Percentiles rank a stretch among this genome's conserved stretches.
Conservation (phyloP, 2,888 invertebrate genomes). For the Volucella bombylans region DNA sequence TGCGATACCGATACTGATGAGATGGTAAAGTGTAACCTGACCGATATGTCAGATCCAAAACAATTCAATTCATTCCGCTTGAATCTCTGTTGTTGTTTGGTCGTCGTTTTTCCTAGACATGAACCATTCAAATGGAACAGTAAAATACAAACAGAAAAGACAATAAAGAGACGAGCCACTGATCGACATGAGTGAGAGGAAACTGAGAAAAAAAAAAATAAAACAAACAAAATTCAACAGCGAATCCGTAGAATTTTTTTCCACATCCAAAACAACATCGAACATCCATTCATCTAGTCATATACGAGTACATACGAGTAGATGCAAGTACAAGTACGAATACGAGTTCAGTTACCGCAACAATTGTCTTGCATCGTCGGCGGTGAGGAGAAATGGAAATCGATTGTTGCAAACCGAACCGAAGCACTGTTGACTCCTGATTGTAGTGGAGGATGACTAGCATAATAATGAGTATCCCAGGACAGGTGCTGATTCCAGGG, state of each 20-base stretch:
- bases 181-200: conserved; percentile 59
- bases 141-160: conserved; percentile 30
- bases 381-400: conserved; percentile 47
- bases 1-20: too few relatives aligned
- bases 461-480: conserved; percentile 60
- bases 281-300: conserved; percentile 58
- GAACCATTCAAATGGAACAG: conserved; percentile 70
- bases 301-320: conserved; percentile 21
- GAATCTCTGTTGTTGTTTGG: conserved; percentile 20
- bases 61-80: conserved; percentile 45
- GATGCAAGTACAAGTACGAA: conserved; percentile 19
- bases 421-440: conserved; percentile 39
- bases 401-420: conserved; percentile 42
- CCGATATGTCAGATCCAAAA: not conserved
- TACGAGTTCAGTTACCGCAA: conserved; percentile 62
- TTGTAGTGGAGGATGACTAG: conserved; percentile 44
- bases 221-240: conserved; percentile 7
- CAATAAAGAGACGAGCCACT: conserved; percentile 65
- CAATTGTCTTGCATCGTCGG: conserved; percentile 23
- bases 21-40: not conserved
- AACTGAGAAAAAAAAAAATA: conserved; percentile 17
- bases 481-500: conserved; percentile 64
- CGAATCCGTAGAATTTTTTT: conserved; percentile 49
- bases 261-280: conserved; percentile 33
- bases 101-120: conserved; percentile 35